phyloP scores from a whole-genome alignment of 1,140 invertebrate genomes.

The Drosophila melanogaster region Release_6_plus_ISO1_MT NT_033777.3:9983501-9984000 shows the following conservation, averaged over 20 bases:
- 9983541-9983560: slow-evolving; percentile 73
- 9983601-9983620: slow-evolving; percentile 56
- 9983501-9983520: slow-evolving; percentile 71
- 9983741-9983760: slow-evolving; percentile 6
- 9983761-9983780: slow-evolving; percentile 45
- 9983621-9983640: slow-evolving; percentile 20
- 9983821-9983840: slow-evolving; percentile 24
- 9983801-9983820: slow-evolving; percentile 29
- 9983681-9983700: no score
- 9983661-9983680: slow-evolving; percentile 7
- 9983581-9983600: slow-evolving; percentile 73
- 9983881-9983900: slow-evolving; percentile 26
- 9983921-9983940: slow-evolving; percentile 76
- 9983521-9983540: slow-evolving; percentile 76
- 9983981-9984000: slow-evolving; percentile 92
- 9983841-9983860: slow-evolving; percentile 8
- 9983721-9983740: slow-evolving; percentile 10
- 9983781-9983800: slow-evolving; percentile 52
- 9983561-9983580: slow-evolving; percentile 77
- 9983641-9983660: slow-evolving; percentile 18
- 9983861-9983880: slow-evolving; percentile 40
- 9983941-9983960: slow-evolving; percentile 90
- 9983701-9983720: not conserved
- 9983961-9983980: slow-evolving; percentile 91
- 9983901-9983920: slow-evolving; percentile 49